These are phyloP conservation scores for Drosophila ogumai DNA, from an alignment of 1,140 invertebrate species.

Conservation along the genomic window DNA sequence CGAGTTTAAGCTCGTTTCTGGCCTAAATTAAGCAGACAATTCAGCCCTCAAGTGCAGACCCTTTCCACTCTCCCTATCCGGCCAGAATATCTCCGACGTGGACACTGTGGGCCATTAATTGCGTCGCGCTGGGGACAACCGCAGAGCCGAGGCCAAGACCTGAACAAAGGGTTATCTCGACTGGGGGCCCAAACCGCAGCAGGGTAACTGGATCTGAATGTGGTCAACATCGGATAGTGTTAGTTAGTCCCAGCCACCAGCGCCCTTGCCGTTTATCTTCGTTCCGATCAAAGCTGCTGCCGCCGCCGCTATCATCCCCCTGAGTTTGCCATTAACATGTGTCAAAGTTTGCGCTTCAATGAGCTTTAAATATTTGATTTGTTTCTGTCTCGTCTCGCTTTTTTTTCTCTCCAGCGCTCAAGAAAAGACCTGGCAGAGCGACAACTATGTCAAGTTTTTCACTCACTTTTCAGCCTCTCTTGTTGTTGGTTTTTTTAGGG, in stretches of 20 bases:
- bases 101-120: constrained; percentile 56
- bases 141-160: constrained; percentile 52
- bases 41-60: constrained; percentile 48
- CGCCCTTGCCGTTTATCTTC: constrained; percentile 43
- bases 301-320: neutral
- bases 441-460: constrained; percentile 51
- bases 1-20: constrained; percentile 10
- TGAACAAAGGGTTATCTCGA: constrained; percentile 61
- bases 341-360: constrained; percentile 80
- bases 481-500: constrained; percentile 1
- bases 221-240: constrained; percentile 46
- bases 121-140: constrained; percentile 59
- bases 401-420: neutral
- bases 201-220: constrained; percentile 39
- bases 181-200: constrained; percentile 8
- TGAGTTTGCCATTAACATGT: constrained; percentile 58
- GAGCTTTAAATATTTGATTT: constrained; percentile 83
- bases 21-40: constrained; percentile 60
- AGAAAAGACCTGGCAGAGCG: constrained; percentile 22
- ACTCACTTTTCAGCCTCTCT: constrained; percentile 11
- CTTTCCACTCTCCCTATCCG: constrained; percentile 14
- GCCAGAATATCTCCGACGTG: constrained; percentile 19
- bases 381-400: constrained; percentile 46
- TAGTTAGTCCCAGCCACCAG: constrained; percentile 42
- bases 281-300: constrained; percentile 36